Conservation (phyloP, 2,113 vertebrate genomes). For the Aegithalos caudatus region DNA sequence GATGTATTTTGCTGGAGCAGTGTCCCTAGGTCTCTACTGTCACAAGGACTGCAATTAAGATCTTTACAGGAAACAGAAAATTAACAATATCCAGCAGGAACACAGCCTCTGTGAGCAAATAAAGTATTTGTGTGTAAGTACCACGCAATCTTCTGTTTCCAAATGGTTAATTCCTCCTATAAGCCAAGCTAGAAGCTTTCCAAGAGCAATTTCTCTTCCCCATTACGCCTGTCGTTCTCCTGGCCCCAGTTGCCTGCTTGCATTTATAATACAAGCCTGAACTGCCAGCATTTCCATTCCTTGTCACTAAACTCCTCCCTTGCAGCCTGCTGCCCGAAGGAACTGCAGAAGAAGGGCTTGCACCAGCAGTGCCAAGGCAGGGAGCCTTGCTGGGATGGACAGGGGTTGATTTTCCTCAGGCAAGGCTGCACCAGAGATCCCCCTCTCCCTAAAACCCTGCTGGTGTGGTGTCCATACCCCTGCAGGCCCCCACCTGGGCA, state of each 20-base stretch:
- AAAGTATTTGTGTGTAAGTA: background rate
- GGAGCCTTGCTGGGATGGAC: background rate
- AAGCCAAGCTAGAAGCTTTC: background rate
- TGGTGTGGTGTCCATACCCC: rapidly evolving
- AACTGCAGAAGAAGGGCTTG: background rate
- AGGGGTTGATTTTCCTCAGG: background rate
- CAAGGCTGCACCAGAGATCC: background rate
- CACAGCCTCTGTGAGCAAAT: background rate
- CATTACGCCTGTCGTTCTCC: background rate
- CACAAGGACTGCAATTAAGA: background rate
- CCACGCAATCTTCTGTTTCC: background rate
- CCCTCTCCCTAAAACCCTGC: background rate
- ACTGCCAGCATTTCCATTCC: slow-evolving; percentile 27
- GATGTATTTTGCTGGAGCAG: background rate
- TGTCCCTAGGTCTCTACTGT: background rate
- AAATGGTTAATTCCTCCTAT: slow-evolving; percentile 14
- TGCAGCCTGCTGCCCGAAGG: background rate
- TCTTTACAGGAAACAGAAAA: background rate
- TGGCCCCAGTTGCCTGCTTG: slow-evolving; percentile 5
- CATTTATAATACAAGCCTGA: background rate
- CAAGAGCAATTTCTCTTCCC: slow-evolving; percentile 34
- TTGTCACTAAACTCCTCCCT: slow-evolving; percentile 43
- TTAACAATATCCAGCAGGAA: background rate
- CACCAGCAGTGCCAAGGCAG: background rate
- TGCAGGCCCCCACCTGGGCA: background rate